Evolutionary conservation across 2,888 invertebrate species (phyloP), one percentile per base, ranked within the genome.

Genomic region (Automeris io): DNA sequence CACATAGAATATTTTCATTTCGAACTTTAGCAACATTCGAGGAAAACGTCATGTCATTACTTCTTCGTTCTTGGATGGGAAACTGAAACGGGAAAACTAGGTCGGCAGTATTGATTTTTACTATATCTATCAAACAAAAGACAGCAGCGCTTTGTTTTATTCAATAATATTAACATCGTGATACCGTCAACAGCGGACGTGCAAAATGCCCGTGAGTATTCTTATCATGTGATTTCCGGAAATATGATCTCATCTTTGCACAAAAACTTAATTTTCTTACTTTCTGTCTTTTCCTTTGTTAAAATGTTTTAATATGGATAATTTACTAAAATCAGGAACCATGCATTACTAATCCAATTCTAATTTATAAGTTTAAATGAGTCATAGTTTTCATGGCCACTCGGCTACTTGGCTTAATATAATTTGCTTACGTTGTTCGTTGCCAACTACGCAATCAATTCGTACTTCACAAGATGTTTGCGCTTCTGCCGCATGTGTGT

Each of bases 51-150:
- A 68, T 57, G 64, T 55, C 62, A 67, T 62, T 63, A 61, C 62
- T 49, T 61, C 66, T 43, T 49, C 51, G 56, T 26, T 33, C 8
- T 45, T 42, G 33, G 40, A 44, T 57, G n/a, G 57, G 65, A 64
- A 63, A 62, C 62, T 55, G 61, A 61, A 61, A 60, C 60, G 61
- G n/a, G 61, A 57, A 72, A 78, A 78, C 67, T 80, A 79, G 81
- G 80, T 81, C 75, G 74, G 55, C 64, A 51, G 57, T 76, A 82
- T 80, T 76, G 82, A 82, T 81, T 83, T 81, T 81, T 73, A 55
- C 54, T 68, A 60, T 66, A 70, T 65, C 69, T 63, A 56, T 54
- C 68, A 63, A 70, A 71, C 73, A 75, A 74, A 57, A 70, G 71
- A 61, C 60, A 54, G 46, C 61, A 49, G 38, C 43, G 54, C 51